Conservation (phyloP, 2,797 vertebrate species). For the Pitangus sulphuratus region DNA sequence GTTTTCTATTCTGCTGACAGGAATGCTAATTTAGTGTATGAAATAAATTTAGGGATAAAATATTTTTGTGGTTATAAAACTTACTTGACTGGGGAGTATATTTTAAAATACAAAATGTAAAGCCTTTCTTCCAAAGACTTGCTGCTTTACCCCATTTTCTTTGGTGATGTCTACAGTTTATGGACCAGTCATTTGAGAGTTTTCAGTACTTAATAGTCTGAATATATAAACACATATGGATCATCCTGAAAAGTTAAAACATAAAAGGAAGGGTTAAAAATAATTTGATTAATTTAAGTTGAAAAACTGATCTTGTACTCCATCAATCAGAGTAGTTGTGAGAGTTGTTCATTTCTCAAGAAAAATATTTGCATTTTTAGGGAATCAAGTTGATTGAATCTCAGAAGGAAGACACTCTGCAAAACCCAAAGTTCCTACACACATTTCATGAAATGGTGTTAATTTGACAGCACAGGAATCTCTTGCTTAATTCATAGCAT, state of each 20-base stretch:
- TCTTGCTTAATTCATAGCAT: not conserved
- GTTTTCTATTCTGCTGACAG: not conserved
- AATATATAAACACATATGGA: not conserved
- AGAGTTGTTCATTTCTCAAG: not conserved
- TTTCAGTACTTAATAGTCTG: not conserved
- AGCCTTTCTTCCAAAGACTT: not conserved
- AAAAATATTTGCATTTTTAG: not conserved
- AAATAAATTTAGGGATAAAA: not conserved
- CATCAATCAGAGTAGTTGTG: not conserved
- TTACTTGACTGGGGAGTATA: not conserved
- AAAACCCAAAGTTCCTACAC: not conserved
- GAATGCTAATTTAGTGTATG: not conserved
- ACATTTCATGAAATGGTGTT: not conserved
- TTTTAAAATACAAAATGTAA: not conserved
- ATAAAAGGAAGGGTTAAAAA: not conserved
- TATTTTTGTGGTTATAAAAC: not conserved
- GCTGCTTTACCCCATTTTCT: not conserved
- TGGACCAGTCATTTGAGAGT: not conserved
- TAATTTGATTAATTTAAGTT: not conserved
- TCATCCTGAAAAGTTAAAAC: not conserved
- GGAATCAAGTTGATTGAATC: not conserved
- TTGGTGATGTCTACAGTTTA: conserved; percentile 10
- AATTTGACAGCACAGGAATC: not conserved
- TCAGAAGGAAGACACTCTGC: not conserved
- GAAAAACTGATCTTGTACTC: not conserved